Conservation (phyloP, 2,888 invertebrate genomes). For the Fissipunctia ypsillon region DNA sequence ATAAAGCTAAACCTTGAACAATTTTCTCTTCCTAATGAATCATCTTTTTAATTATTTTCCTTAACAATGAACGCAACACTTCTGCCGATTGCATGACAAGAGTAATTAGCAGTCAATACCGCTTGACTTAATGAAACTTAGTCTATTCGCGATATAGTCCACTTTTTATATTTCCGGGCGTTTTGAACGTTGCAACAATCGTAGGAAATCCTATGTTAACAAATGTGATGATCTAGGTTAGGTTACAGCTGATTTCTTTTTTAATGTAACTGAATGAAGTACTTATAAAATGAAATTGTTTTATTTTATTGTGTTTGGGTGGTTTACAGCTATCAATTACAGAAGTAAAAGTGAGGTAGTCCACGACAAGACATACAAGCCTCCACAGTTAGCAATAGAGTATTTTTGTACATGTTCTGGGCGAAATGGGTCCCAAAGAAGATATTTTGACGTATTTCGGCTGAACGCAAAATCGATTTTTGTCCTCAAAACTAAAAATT, state of each 20-base stretch:
- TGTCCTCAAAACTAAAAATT: too few relatives aligned
- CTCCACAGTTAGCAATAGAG: too few relatives aligned
- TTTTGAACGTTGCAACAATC: neutral
- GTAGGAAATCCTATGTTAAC: slow-evolving; percentile 36
- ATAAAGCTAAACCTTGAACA: neutral
- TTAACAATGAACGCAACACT: slow-evolving; percentile 8
- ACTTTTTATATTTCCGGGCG: slow-evolving; percentile 20
- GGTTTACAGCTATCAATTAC: too few relatives aligned
- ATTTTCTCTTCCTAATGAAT: neutral
- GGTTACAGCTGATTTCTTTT: neutral
- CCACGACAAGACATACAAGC: too few relatives aligned
- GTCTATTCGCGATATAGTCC: neutral
- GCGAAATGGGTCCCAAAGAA: too few relatives aligned
- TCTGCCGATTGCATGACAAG: slow-evolving; percentile 27
- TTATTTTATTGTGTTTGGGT: too few relatives aligned
- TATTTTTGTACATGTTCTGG: too few relatives aligned
- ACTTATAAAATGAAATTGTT: too few relatives aligned
- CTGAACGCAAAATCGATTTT: too few relatives aligned
- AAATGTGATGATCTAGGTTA: neutral
- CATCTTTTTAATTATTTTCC: slow-evolving; percentile 11
- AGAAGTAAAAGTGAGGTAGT: too few relatives aligned
- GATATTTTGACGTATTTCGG: too few relatives aligned
- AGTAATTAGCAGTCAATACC: slow-evolving; percentile 28
- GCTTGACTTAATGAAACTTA: slow-evolving; percentile 1
- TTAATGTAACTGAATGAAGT: neutral